phyloP scores from a whole-genome alignment of 2,888 invertebrate species.

The Aspidapion aeneum region DNA sequence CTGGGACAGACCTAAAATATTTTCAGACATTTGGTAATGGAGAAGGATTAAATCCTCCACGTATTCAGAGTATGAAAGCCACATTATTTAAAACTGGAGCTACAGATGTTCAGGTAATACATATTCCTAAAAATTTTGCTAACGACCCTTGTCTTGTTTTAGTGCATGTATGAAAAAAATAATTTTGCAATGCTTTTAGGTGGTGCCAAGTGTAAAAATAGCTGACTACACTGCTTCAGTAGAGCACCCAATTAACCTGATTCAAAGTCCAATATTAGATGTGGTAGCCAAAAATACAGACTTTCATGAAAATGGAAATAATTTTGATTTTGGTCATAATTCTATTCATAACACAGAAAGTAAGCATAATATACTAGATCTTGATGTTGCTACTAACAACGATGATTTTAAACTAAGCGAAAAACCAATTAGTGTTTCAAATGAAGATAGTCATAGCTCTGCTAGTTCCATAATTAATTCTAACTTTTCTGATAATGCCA shows the following conservation, averaged over 20 bases:
- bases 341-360: not conserved
- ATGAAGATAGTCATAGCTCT: constrained; percentile 53
- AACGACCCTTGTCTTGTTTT: no score
- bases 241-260: constrained; percentile 67
- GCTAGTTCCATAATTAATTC: constrained; percentile 41
- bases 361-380: not conserved
- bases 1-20: not conserved
- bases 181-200: constrained; percentile 7
- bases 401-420: constrained; percentile 36
- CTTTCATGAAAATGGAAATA: constrained; percentile 3
- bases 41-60: constrained; percentile 19
- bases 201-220: constrained; percentile 63
- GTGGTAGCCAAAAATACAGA: constrained; percentile 45
- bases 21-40: constrained; percentile 28
- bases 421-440: constrained; percentile 45
- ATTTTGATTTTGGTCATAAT: not conserved
- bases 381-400: not conserved
- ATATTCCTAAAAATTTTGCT: not conserved
- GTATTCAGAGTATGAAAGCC: not conserved
- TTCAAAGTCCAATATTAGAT: constrained; percentile 68
- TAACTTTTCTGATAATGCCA: constrained; percentile 17
- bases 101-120: not conserved
- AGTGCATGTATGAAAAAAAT: not conserved
- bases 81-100: not conserved
- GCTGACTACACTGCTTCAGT: constrained; percentile 67